Percentiles rank a stretch among this genome's conserved stretches.
These are phyloP conservation scores for Piliocolobus tephrosceles DNA, from an alignment of 2,113 vertebrate species.

Conservation along the genomic window DNA sequence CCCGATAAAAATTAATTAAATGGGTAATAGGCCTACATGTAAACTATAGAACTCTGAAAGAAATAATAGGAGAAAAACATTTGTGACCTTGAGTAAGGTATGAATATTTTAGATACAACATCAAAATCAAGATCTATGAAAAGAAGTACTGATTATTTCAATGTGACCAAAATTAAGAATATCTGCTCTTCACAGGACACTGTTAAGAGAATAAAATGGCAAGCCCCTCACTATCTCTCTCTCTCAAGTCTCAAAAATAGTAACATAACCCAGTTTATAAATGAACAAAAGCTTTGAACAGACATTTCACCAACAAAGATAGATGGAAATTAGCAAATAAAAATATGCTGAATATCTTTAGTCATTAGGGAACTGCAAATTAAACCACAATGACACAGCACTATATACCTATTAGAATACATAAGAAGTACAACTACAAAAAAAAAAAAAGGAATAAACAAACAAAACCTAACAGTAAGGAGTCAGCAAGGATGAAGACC, in stretches of 20 bases:
- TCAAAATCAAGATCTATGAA: background rate
- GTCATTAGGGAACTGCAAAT: background rate
- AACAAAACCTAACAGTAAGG: background rate
- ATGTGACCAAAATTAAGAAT: background rate
- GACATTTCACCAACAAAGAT: background rate
- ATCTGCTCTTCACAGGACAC: background rate
- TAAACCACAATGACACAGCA: background rate
- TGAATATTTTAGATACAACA: background rate
- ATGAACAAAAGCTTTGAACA: background rate
- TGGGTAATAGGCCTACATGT: background rate
- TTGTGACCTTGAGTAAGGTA: background rate
- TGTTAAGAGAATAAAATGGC: background rate
- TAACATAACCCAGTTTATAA: background rate
- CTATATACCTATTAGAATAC: background rate
- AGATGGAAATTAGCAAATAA: background rate
- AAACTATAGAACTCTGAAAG: background rate
- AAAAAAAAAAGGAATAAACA: background rate
- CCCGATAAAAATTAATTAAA: background rate
- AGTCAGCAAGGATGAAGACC: background rate
- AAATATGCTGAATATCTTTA: background rate
- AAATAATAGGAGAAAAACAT: background rate
- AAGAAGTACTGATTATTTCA: background rate
- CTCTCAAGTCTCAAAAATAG: background rate
- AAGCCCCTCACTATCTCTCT: background rate
- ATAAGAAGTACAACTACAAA: background rate